phyloP scores from a whole-genome alignment of 2,888 invertebrate genomes.

The Chrysolina oricalcia region DNA sequence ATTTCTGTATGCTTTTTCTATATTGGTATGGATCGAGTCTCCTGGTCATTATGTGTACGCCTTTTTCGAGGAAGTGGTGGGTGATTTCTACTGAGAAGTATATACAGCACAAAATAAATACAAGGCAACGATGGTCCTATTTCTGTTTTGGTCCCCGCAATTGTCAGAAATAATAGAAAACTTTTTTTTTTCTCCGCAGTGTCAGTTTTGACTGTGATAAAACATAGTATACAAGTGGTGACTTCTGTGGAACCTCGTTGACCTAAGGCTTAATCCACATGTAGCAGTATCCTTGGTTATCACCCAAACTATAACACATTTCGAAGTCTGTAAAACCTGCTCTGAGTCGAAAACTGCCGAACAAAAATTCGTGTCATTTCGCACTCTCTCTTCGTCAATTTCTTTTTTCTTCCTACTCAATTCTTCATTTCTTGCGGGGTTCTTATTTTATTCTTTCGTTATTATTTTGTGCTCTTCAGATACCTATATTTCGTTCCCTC shows the following conservation, averaged over 20 bases:
- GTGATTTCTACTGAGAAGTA: too few species aligned
- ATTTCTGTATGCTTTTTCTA: too few species aligned
- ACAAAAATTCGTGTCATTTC: background rate
- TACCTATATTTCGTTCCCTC: constrained; percentile 68
- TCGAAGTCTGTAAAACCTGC: background rate
- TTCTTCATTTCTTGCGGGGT: background rate
- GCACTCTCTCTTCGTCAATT: background rate
- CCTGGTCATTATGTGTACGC: background rate
- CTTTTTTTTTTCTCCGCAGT: background rate
- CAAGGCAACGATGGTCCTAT: background rate
- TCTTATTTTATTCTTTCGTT: background rate
- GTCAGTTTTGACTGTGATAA: too few species aligned
- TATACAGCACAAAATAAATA: too few species aligned
- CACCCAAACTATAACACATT: background rate
- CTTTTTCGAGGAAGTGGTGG: background rate
- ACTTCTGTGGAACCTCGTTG: too few species aligned
- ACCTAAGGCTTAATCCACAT: too few species aligned
- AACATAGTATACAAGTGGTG: too few species aligned
- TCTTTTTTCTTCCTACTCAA: background rate
- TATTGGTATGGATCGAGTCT: background rate
- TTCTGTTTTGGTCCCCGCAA: background rate
- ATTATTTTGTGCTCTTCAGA: background rate
- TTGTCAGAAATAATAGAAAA: background rate
- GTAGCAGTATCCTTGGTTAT: background rate
- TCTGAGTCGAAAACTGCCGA: background rate